A percentile compares a stretch with the other conserved stretches of the same genome.
These are phyloP conservation scores for Esperia sulphurella DNA, from an alignment of 2,888 invertebrate species.

Conservation along the genomic window DNA sequence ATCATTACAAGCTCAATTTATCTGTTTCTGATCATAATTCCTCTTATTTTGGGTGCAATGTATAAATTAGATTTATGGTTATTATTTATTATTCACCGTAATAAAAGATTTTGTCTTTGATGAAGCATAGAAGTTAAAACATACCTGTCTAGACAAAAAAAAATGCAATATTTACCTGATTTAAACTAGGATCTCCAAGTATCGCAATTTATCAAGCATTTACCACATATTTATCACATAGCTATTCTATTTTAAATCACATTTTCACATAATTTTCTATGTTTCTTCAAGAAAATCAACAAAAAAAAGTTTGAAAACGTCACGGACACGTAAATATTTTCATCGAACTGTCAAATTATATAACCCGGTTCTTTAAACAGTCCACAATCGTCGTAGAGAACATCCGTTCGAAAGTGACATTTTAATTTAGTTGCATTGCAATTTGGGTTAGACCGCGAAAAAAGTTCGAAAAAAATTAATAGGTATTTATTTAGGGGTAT, in stretches of 20 bases:
- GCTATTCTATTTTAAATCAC: not conserved
- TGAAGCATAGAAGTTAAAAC: too few species aligned
- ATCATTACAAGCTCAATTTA: too few species aligned
- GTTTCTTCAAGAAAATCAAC: not conserved
- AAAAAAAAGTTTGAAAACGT: constrained; percentile 18
- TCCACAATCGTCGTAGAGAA: not conserved
- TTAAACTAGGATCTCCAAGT: too few species aligned
- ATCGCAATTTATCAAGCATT: not conserved
- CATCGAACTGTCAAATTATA: constrained; percentile 64
- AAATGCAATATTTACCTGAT: too few species aligned
- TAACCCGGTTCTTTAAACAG: constrained; percentile 27
- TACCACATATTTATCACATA: not conserved
- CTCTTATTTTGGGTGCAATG: too few species aligned
- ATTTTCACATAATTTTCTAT: constrained; percentile 1
- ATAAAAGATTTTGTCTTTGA: too few species aligned
- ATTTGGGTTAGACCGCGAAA: constrained; percentile 12
- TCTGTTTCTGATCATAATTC: too few species aligned
- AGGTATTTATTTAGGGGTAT: not conserved
- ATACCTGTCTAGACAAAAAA: too few species aligned
- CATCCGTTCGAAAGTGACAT: constrained; percentile 15
- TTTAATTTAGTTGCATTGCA: constrained; percentile 30
- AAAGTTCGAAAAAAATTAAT: constrained; percentile 12
- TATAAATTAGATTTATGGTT: too few species aligned
- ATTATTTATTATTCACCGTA: too few species aligned
- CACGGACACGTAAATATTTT: constrained; percentile 47